Base-by-base conservation (phyloP, 1,140 invertebrate species). In the Ptiloglossa arizonensis region DNA sequence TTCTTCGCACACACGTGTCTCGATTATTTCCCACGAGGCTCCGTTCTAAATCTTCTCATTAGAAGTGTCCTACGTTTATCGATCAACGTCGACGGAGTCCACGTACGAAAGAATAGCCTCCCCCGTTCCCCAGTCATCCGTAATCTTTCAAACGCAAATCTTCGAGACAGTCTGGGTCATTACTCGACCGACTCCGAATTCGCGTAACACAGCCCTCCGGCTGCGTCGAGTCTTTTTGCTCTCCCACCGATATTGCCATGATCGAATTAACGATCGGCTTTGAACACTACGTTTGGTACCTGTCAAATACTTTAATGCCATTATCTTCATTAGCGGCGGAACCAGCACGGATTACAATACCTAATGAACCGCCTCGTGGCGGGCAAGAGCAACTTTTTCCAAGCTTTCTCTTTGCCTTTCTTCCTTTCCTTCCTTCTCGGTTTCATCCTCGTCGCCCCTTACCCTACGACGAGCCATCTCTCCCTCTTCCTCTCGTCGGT, bases 221-320 rank as follows among this genome's bases (percentile, higher is more conserved):
- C 41, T 38, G n/a, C 54, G 50, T 56, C 69, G 81, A 72, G 56
- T 54, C 71, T 72, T 85, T 81, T 85, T 84, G 77, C 82, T 82
- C 59, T 71, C 50, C 75, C 69, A 24, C 60, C 80, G 48, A 82
- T 81, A 72, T 77, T 80, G 57, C 76, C 60, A 71, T 76, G 73
- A 87, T 87, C 71, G 77, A 87, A 80, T 86, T 89, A 89, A 85
- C 83, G 83, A 89, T 88, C 86, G 82, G 84, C 88, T 90, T 89
- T 89, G 86, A 87, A 87, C 86, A 87, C 84, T 90, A 83, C 85
- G 87, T 90, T 87, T 89, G 87, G 84, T 88, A 86, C 74, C 86
- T 85, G 87, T 79, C 86, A 89, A 91, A 91, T 91, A 89, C 87
- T 90, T 91, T 90, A 91, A 91, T 87, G 88, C 82, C 88, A 90